Base-by-base conservation (phyloP, 2,888 invertebrate species). In the Boloria euphrosyne region DNA sequence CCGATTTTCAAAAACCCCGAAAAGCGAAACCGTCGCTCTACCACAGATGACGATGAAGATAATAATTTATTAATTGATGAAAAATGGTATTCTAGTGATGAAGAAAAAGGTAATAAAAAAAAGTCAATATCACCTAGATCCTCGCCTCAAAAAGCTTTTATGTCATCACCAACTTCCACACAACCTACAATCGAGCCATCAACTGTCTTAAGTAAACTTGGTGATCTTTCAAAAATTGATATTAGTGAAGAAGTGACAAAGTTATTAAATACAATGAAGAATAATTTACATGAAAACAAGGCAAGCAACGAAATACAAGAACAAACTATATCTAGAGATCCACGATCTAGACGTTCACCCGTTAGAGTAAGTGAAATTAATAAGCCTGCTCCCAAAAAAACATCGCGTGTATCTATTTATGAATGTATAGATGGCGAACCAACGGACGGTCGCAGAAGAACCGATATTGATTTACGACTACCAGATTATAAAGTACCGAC, bases 21-120 rank as follows among this genome's bases (percentile, higher is more conserved):
- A 73, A 91, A 90, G 76, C 80, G 87, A 72, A 84, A 88, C 75
- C 87, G 92, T 54, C 88, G 89, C 1, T 92, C 91, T 38, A 92
- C 93, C 59, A 94, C 93, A 63, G 93, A 93, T 73, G 93, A 93
- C 62, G 94, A 94, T 68, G 94, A 94, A 76, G 94, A 94, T 72
- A 93, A 93, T 66, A 93, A 93, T 80, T 83, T 93, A 73, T 83
- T 90, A 69, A 93, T 93, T 68, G 93, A 93, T 73, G 93, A 93
- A 75, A 94, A 95, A 84, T 96, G 96, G 95, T 97, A 96, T 80
- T 96, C 96, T 2, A 96, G 96, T 80, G 96, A 96, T 74, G 96
- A 96, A 74, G 95, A 95, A 76, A 96, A 95, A 68, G 80, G 82
- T 31, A 38, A 38, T 38, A 78, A 69, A 22, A 92, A 86, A 76